Conservation (phyloP, 2,113 vertebrate genomes). For the Chaenocephalus aceratus region DNA sequence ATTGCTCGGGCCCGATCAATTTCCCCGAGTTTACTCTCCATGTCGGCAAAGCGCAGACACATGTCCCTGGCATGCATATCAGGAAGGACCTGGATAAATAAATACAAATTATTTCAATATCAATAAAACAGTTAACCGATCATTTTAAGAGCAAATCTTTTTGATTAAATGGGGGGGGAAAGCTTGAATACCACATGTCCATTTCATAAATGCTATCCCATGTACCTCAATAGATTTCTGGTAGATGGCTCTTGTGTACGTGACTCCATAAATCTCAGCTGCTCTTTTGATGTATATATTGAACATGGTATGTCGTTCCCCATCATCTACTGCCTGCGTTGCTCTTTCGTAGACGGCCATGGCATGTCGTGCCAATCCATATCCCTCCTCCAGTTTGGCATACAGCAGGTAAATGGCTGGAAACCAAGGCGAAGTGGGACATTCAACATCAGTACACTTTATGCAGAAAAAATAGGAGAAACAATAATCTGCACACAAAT, state of each 20-base stretch:
- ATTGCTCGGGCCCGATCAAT: conserved; percentile 93
- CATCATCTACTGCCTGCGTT: conserved; percentile 88
- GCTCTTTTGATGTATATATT: conserved; percentile 96
- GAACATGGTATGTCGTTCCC: conserved; percentile 92
- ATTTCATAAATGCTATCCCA: background rate
- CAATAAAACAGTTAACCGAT: background rate
- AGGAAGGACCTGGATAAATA: conserved; percentile 84
- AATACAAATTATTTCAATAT: background rate
- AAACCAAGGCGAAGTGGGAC: conserved; percentile 4
- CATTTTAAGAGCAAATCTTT: background rate
- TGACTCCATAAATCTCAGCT: conserved; percentile 94
- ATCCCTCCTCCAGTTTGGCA: conserved; percentile 92
- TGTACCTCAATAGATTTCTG: conserved; percentile 93
- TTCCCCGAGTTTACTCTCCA: conserved; percentile 96
- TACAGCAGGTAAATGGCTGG: conserved; percentile 92
- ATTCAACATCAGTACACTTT: background rate
- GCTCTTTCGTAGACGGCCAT: conserved; percentile 95
- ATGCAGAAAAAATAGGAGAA: background rate
- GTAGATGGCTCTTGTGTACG: conserved; percentile 93
- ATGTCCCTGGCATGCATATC: conserved; percentile 94
- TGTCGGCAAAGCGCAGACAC: conserved; percentile 93
- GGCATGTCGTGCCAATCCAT: conserved; percentile 91
- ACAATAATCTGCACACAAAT: background rate
- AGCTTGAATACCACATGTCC: background rate
- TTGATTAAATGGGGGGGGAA: background rate